Base-by-base conservation (phyloP, 2,888 invertebrate genomes). In the Drosophila stalkeri region DNA sequence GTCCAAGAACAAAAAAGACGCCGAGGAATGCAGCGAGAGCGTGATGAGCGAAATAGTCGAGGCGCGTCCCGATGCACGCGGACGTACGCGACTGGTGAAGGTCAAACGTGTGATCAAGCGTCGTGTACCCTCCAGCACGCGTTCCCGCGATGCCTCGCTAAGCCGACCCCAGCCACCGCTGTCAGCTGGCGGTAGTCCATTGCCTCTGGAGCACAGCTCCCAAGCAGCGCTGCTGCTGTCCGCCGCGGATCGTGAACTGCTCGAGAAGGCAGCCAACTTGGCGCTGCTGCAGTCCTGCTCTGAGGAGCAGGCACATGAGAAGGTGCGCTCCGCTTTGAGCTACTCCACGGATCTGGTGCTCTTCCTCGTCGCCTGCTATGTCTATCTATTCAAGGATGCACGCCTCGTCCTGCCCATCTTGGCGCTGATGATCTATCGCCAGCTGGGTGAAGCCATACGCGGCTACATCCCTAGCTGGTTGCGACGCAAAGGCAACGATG, bases 381-480 rank as follows among this genome's bases (percentile, higher is more conserved):
- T 97, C 41, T 97, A 97, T 92, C 93, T 97, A 64, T 97, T 97
- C 90, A 96, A 96, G 89, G 96, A 96, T 90, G 96, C 97, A 90
- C 94, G 96, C 77, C 94, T 97, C 55, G 96, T 97, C n/a, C 94
- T 97, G 81, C 97, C 97, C 39, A 95, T 97, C 81, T 94, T 97
- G 71, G 94, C 95, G 46, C 93, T 97, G 3, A 95, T 97, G 92
- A 95, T 97, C 55, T 97, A 96, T 92, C 94, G 97, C 67, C 96
- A 97, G 91, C 91, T 97, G 74, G 95, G 96, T 89, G 95, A 96
- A 90, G 95, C 95, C 64, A 91, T 97, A 31, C 91, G 93, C 60
- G 92, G 93, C 68, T 94, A 94, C 91, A 93, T 95, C 85, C 95
- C 95, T 59, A 93, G 94, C 78, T 95, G 95, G 95, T 91, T 95